Percentiles rank a stretch among this genome's conserved stretches.
Evolutionary conservation across 2,888 invertebrate species (phyloP).

Genomic region (Calliopum simillimum): DNA sequence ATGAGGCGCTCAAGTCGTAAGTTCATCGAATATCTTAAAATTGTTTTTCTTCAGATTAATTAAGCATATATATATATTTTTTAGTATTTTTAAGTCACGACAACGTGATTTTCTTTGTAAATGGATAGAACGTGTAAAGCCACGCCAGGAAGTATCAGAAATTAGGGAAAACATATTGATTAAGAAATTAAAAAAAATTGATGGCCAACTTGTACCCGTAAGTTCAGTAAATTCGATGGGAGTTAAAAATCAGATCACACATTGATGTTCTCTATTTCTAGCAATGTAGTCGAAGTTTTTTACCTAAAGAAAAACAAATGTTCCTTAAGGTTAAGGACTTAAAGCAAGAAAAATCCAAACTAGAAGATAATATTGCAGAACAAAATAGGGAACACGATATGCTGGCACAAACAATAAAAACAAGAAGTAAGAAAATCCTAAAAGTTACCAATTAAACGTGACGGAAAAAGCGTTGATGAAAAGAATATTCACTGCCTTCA

Average conservation of each 20-base stretch:
- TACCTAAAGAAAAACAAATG: constrained; percentile 60
- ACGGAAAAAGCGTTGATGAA: background rate
- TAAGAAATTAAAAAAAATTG: constrained; percentile 55
- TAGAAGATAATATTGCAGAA: constrained; percentile 49
- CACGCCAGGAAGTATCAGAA: constrained; percentile 58
- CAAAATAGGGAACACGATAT: constrained; percentile 53
- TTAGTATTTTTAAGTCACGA: constrained; percentile 63
- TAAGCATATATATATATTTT: background rate
- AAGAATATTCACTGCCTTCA: background rate
- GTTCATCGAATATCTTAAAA: constrained; percentile 26
- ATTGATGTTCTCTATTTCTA: constrained; percentile 6
- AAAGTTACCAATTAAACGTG: too few relatives aligned
- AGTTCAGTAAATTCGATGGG: constrained; percentile 37
- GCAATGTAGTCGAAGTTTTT: constrained; percentile 53
- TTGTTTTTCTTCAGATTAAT: background rate
- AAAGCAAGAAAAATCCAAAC: constrained; percentile 48
- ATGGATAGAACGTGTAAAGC: constrained; percentile 59
- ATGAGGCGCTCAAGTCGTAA: constrained; percentile 63
- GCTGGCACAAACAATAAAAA: constrained; percentile 55
- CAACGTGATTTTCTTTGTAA: constrained; percentile 59
- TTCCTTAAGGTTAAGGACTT: constrained; percentile 58
- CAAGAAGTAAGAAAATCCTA: constrained; percentile 54
- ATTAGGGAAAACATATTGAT: constrained; percentile 62
- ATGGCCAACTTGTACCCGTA: constrained; percentile 57
- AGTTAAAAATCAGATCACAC: background rate